Evolutionary conservation across 2,888 invertebrate species (phyloP), one percentile per base, ranked within the genome.

Genomic region (Hipparchia sbordonii): DNA sequence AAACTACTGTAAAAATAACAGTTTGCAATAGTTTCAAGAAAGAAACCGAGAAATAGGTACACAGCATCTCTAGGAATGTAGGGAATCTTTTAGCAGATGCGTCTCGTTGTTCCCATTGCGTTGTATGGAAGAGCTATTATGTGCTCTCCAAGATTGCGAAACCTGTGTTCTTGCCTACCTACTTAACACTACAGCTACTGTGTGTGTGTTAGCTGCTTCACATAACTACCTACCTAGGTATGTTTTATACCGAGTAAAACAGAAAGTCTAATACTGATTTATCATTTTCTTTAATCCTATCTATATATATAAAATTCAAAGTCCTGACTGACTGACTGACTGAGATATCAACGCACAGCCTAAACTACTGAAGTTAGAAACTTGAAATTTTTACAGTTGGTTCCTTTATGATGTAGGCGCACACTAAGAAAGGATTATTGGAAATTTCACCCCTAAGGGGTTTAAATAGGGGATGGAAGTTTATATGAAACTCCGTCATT

Each of bases 71-170:
- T 23, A 51, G 8, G 23, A 48, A 33, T 60, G 62, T 65, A 6
- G 56, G 70, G 68, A 72, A 71, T 71, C 72, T 71, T 70, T 73
- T 67, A 71, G 71, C 60, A 67, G 59, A 71, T 67, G 67, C 67
- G 73, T 73, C 45, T 73, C 69, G 68, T 73, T 75, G 75, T 75
- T 70, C 70, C 67, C 67, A 62, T 70, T 73, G 70, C 54, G 63
- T 72, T 70, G 63, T 72, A 70, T 72, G 71, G 67, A 72, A 73
- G 67, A 72, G 61, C 65, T 67, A 71, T 71, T 68, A 69, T 68
- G 71, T 71, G 73, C 75, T 75, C 70, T 72, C 48, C 60, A 67
- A 70, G 73, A 75, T 75, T 75, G 67, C 62, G 60, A 71, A 73
- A 51, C 70, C 52, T 65, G 45, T 45, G 45, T 61, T n/a, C 3